Evolutionary conservation across 2,113 vertebrate genomes (phyloP).

Genomic region (Oreochromis tanganicae): DNA sequence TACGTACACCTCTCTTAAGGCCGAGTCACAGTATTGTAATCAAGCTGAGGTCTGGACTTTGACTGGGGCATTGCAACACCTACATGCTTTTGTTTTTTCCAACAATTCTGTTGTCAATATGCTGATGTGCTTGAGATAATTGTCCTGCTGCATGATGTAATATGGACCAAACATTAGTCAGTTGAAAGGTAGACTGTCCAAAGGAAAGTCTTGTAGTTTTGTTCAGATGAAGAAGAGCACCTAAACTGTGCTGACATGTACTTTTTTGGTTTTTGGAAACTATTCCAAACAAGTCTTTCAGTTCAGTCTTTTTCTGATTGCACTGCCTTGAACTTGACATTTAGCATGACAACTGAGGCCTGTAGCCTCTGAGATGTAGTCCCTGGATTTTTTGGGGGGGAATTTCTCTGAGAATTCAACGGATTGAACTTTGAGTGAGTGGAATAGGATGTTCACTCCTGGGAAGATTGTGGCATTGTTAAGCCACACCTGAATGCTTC

Average conservation of each 20-base stretch:
- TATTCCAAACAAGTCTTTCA: neutral
- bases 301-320: neutral
- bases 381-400: neutral
- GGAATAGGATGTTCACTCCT: neutral
- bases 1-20: neutral
- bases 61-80: neutral
- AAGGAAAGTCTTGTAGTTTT: neutral
- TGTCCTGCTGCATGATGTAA: neutral
- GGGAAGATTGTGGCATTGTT: neutral
- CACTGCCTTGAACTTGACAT: neutral
- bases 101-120: neutral
- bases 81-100: neutral
- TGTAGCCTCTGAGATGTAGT: neutral
- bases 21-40: neutral
- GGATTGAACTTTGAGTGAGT: neutral
- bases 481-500: neutral
- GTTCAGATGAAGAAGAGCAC: neutral
- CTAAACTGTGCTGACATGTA: neutral
- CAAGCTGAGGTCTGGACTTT: neutral
- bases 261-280: neutral
- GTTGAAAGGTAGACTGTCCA: neutral
- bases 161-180: neutral
- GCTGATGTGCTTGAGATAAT: neutral
- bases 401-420: neutral
- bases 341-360: neutral